Evolutionary conservation across 1,140 invertebrate species (phyloP).

Genomic region (Drosophila saltans): DNA sequence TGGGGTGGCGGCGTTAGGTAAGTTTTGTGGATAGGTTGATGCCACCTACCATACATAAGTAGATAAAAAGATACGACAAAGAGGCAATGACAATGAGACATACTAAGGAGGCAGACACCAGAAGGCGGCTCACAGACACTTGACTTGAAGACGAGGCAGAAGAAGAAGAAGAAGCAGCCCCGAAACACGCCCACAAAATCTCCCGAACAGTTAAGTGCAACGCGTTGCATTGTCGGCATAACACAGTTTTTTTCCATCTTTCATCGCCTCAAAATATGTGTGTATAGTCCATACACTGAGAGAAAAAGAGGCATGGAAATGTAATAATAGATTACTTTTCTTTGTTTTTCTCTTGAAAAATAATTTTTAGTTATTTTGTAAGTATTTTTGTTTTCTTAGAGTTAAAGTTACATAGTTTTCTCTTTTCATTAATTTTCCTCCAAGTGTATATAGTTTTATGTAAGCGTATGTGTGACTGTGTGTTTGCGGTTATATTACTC

Average conservation of each 20-base stretch:
- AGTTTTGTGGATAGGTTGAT: slow-evolving; percentile 4
- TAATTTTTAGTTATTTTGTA: no score
- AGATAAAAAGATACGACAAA: slow-evolving; percentile 65
- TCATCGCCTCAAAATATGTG: slow-evolving; percentile 9
- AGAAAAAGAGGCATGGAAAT: neutral
- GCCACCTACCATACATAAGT: slow-evolving; percentile 41
- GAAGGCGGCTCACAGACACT: slow-evolving; percentile 51
- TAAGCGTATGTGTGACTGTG: neutral
- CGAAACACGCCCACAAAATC: slow-evolving; percentile 15
- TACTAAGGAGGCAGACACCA: slow-evolving; percentile 10
- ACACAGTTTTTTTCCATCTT: slow-evolving; percentile 56
- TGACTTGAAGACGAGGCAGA: slow-evolving; percentile 33
- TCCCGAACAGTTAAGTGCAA: slow-evolving; percentile 49
- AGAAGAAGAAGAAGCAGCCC: slow-evolving; percentile 21
- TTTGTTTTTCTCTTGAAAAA: no score
- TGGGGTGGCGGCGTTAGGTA: slow-evolving; percentile 2
- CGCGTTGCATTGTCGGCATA: slow-evolving; percentile 75
- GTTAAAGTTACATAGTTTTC: neutral
- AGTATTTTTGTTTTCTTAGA: no score
- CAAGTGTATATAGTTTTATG: neutral
- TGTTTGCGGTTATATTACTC: slow-evolving; percentile 48
- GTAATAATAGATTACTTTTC: neutral
- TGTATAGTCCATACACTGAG: neutral
- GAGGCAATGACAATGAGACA: slow-evolving; percentile 39
- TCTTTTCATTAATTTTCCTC: neutral